Evolutionary conservation across 1,140 invertebrate species (phyloP), one percentile per base, ranked within the genome.

Genomic region (Lasioglossum baleicum): DNA sequence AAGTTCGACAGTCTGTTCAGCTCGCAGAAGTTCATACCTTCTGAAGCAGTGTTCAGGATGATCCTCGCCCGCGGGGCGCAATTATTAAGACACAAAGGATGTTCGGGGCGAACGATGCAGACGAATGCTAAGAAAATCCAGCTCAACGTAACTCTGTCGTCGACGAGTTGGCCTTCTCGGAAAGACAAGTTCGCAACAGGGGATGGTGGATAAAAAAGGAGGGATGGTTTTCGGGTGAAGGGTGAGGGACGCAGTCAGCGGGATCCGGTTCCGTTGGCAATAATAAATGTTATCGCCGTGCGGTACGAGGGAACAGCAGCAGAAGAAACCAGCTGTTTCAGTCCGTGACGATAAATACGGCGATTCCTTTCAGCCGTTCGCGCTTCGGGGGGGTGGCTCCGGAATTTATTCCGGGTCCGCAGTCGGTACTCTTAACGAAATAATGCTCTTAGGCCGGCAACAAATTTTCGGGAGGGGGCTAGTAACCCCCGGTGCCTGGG

Each of bases 211-310:
- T 10, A 48, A 11, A 48, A 13, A 0, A 11, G 44, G 10, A 11
- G 2, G 0, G 10, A 11, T 3, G 10, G 13, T 10, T 10, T 10
- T 10, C 8, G 44, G 61, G 13, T 17, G 61, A 13, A 7, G 26
- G 61, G 2, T 7, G 11, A 26, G 26, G 3, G 58, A 1, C 4
- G 58, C 10, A 60, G 58, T 26, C 58, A 60, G 58, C 22, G 22
- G 22, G 22, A 60, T 26, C 22, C 58, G 11, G n/a, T 60, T 60
- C 22, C 58, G 22, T 63, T 35, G 11, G 31, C 61, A 35, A 15
- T 75, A 85, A 84, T 60, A 84, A 82, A 85, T 81, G 66, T 78
- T 82, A 82, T 77, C 80, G 22, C 82, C 67, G 76, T 22, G 60
- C 53, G 26, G 44, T 40, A 51, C 20, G 22, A 44, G 61, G 35